phyloP scores from a whole-genome alignment of 2,113 vertebrate species.

The Microcebus tavaratra region DNA sequence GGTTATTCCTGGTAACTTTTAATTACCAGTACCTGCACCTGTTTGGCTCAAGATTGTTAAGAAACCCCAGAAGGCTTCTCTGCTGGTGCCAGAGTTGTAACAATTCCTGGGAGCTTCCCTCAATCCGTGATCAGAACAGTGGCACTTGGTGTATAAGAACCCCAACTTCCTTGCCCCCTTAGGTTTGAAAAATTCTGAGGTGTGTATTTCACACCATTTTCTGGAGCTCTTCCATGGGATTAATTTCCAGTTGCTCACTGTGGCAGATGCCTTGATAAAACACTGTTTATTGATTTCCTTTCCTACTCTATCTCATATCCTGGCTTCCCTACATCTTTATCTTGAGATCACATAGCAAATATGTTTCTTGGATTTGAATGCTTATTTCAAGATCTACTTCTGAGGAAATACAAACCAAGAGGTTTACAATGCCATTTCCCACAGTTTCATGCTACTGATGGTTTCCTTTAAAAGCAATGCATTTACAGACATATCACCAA shows the following conservation, averaged over 20 bases:
- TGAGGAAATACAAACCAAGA: not conserved
- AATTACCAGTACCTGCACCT: not conserved
- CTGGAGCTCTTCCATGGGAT: not conserved
- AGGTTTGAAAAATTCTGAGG: not conserved
- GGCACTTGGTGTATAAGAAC: not conserved
- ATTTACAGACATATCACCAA: not conserved
- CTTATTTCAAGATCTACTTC: not conserved
- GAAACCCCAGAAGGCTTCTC: not conserved
- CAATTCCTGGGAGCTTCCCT: not conserved
- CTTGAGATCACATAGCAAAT: not conserved
- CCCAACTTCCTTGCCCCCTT: not conserved
- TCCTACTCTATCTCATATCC: not conserved
- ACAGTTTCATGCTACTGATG: not conserved
- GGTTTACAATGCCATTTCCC: not conserved
- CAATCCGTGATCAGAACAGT: not conserved
- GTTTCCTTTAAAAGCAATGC: conserved; percentile 2
- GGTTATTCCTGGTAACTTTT: not conserved
- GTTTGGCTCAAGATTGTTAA: not conserved
- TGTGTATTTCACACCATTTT: not conserved
- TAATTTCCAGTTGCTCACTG: not conserved
- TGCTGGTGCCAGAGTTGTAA: not conserved
- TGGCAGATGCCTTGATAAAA: not conserved
- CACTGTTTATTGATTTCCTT: not conserved
- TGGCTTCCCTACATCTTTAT: not conserved
- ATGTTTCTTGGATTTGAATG: not conserved